Base-by-base conservation (phyloP, 2,888 invertebrate genomes). In the Cantharis rustica region DNA sequence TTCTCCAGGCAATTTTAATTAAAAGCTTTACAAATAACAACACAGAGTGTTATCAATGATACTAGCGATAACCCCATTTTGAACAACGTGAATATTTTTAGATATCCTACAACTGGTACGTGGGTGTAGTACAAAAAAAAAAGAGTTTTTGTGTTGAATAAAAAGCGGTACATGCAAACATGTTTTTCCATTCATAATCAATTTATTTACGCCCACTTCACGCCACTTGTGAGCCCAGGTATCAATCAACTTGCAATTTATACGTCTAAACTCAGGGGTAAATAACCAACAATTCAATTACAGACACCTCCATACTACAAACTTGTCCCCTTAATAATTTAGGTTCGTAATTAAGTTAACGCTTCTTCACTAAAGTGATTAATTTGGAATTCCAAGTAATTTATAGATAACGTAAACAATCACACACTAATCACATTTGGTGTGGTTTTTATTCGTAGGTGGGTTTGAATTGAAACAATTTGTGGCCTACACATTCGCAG, bases 201-300 rank as follows among this genome's bases (percentile, higher is more conserved):
- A 71, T 26, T 20, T 16, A 71, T 26, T 20, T 16, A 23, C 23
- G 47, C 71, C 71, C 47, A 47, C 47, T 47, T 47, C 47, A 47
- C 47, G 62, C 61, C 71, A 23, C 64, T 70, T 66, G 71, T 62
- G 71, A 66, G 23, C 61, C 47, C 71, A 69, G 23, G 61, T 64
- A 70, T 75, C 75, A 75, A 71, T 75, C 75, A 75, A 63, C 13
- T 26, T 16, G 70, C 64, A 74, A 74, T 74, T 70, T 74, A 16
- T 26, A 66, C 68, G 17, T 71, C 75, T 66, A 71, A 71, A 64
- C 70, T 23, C 68, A 7, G 16, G 64, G 47, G 61, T 26, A 73
- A 73, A 69, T 73, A 69, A 69, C 69, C 69, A 73, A 26, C 72
- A 68, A 68, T 73, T 69, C 27, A 27, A 27, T 73, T 69, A 68